Percentiles rank a stretch among this genome's conserved stretches.
phyloP scores from a whole-genome alignment of 2,888 invertebrate genomes.

The Hyppa rectilinea region DNA sequence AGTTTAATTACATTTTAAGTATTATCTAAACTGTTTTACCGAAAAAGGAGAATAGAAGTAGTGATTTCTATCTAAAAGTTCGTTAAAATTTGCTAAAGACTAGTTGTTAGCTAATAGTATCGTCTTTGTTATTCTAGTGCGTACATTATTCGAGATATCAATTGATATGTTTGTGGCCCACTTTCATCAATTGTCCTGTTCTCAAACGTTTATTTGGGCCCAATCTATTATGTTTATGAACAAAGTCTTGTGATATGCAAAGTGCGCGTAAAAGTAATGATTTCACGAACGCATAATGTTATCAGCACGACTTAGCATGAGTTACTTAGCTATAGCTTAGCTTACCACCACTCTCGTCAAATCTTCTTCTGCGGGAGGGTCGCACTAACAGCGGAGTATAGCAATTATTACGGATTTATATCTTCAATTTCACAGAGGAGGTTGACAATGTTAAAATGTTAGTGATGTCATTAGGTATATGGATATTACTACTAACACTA shows the following conservation, averaged over 20 bases:
- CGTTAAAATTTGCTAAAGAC: background rate
- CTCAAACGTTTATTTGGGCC: constrained; percentile 26
- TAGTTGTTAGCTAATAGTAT: background rate
- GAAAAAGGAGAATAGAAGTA: background rate
- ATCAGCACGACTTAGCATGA: constrained; percentile 41
- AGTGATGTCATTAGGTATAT: background rate
- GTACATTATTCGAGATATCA: constrained; percentile 49
- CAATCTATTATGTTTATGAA: constrained; percentile 18
- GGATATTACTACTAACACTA: too few relatives aligned
- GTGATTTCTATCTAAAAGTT: constrained; percentile 1
- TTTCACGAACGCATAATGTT: constrained; percentile 28
- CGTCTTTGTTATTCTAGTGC: constrained; percentile 19
- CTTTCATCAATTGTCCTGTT: constrained; percentile 43
- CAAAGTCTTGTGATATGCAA: constrained; percentile 21
- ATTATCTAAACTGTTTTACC: background rate
- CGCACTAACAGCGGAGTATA: too few relatives aligned
- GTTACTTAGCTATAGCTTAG: too few relatives aligned
- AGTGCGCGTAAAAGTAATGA: constrained; percentile 36
- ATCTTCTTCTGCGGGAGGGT: too few relatives aligned
- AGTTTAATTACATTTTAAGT: constrained; percentile 1
- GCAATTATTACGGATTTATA: constrained; percentile 29
- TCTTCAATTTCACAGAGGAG: constrained; percentile 8
- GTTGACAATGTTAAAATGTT: background rate
- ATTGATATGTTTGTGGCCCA: constrained; percentile 61
- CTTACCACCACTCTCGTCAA: too few relatives aligned